Base-by-base conservation (phyloP, 2,888 invertebrate species). In the Drosophila subsilvestris region DNA sequence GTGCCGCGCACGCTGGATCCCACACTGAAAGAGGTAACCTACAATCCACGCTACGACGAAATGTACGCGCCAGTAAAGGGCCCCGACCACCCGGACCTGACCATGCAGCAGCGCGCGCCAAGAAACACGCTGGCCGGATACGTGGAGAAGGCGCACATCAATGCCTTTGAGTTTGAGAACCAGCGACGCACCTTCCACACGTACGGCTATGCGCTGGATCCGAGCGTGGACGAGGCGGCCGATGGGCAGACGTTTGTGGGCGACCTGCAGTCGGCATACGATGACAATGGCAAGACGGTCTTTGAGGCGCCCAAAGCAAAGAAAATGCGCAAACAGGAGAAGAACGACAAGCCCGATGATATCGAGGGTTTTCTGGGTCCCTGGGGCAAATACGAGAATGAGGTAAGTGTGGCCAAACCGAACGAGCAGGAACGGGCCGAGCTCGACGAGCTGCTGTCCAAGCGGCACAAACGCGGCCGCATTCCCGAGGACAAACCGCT, bases 81-180 rank as follows among this genome's bases (percentile, higher is more conserved):
- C 0, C 99, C 99, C 0, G 95, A 95, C 79, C 98, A 99, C 93
- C 99, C 99, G 0, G 97, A 96, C 90, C 95, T 97, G 92, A 98
- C 98, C 0, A 95, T 96, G 88, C 98, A 98, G 89, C 96, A 98
- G 93, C 95, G 94, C 75, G 97, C 98, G 0, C 93, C 94, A 7
- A 96, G 97, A 90, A 99, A 99, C 90, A 98, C 96, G 85, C 93
- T 99, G 12, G 96, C 99, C 0, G 99, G 99, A 1, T 98, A 95
- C 92, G 97, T 98, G 0, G 99, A 99, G 90, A 95, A 96, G 75
- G 98, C 99, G 0, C 98, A 99, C 91, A 95, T 99, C 55, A 99
- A 97, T 92, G 97, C 97, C 83, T 99, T 99, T 92, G 97, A 98
- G 87, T 99, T 99, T 94, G 99, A 99, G 92, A 98, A 97, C 91